A percentile compares a stretch with the other conserved stretches of the same genome.
phyloP scores from a whole-genome alignment of 2,113 vertebrate species.

The Edolisoma coerulescens region DNA sequence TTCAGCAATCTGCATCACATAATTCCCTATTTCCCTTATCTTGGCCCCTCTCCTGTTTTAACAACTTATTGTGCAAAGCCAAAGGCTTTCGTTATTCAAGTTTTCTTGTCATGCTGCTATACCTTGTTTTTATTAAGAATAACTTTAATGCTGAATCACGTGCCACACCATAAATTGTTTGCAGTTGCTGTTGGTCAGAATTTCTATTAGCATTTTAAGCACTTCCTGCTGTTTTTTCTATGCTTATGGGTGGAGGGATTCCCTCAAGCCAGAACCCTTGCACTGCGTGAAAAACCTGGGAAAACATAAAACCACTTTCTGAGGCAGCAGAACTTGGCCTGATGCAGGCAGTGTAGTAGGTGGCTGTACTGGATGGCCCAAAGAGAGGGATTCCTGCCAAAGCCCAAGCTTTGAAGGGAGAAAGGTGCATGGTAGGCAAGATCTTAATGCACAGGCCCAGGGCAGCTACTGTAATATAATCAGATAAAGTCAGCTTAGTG shows the following conservation, averaged over 20 bases:
- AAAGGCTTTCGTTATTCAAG: background rate
- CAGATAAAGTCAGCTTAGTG: background rate
- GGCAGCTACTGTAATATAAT: background rate
- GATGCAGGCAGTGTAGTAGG: rapidly evolving
- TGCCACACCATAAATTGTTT: background rate
- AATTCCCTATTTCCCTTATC: background rate
- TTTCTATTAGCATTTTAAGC: background rate
- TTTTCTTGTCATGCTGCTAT: rapidly evolving
- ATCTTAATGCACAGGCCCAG: background rate
- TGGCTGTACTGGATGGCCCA: background rate
- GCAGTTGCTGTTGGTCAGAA: background rate
- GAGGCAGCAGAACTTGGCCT: background rate
- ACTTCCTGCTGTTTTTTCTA: background rate
- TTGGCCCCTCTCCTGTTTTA: background rate
- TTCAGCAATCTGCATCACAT: background rate
- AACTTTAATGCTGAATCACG: background rate
- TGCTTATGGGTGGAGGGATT: background rate
- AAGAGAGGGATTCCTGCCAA: background rate
- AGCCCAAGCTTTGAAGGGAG: background rate
- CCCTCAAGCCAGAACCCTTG: background rate
- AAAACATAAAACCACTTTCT: background rate
- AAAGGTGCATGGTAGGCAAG: background rate
- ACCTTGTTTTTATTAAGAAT: background rate
- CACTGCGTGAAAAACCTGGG: background rate
- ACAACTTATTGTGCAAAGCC: background rate